These are phyloP conservation scores for Epinephelus malabaricus DNA, from an alignment of 2,797 vertebrate species.

Conservation along the genomic window DNA sequence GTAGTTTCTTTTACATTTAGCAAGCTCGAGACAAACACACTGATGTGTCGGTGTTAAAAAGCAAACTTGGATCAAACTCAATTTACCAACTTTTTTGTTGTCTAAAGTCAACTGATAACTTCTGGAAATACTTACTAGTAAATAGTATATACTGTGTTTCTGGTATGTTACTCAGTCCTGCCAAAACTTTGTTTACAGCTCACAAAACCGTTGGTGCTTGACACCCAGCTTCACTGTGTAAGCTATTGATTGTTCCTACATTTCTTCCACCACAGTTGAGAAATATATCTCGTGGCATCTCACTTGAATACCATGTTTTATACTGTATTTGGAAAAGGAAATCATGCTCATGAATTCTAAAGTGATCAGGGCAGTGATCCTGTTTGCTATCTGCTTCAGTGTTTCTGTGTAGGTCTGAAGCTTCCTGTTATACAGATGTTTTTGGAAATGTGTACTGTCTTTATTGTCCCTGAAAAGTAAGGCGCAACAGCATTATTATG, in stretches of 20 bases:
- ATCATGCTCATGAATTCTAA: constrained; percentile 19
- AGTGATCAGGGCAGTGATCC: neutral
- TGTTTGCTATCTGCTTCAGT: neutral
- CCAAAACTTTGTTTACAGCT: constrained; percentile 13
- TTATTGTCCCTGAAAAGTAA: neutral
- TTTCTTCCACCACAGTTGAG: constrained; percentile 31
- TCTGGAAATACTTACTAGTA: constrained; percentile 10
- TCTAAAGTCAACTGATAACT: neutral
- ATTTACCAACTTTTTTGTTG: neutral
- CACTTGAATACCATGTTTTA: neutral
- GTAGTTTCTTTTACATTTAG: constrained; percentile 12
- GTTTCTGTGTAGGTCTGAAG: neutral
- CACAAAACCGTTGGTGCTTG: constrained; percentile 7
- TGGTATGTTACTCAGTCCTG: constrained; percentile 13
- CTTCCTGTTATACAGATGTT: neutral
- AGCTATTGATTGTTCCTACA: constrained; percentile 15
- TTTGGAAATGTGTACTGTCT: neutral
- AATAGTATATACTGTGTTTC: constrained; percentile 12
- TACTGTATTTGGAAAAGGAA: constrained; percentile 16
- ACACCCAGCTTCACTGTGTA: constrained; percentile 9
- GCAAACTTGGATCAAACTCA: neutral
- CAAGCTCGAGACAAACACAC: neutral
- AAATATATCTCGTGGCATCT: constrained; percentile 11
- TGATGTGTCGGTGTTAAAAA: neutral
- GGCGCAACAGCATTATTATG: neutral